Evolutionary conservation across 2,888 invertebrate genomes (phyloP), one percentile per base, ranked within the genome.

Genomic region (Diplolepis rosae): DNA sequence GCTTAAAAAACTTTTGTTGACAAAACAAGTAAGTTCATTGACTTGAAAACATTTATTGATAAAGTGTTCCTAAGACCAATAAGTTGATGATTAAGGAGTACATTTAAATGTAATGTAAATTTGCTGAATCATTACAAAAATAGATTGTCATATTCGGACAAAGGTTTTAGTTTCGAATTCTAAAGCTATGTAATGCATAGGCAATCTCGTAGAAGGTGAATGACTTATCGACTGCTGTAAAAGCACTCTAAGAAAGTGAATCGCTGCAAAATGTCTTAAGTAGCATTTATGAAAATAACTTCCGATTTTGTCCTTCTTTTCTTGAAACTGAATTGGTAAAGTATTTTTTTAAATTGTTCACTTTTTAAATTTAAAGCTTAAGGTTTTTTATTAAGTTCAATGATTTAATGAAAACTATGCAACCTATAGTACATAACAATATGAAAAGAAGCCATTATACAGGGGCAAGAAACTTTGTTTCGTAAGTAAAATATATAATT

Each of bases 191-290:
- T 32, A 22, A 22, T 35, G 56, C 24, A 24, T 61, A 39, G n/a
- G 6, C 24, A 39, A 45, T 32, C 32, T 7, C 5, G 1, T 7
- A 18, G n/a, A 61, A 61, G 61, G 61, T 61, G 39, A 61, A 61
- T 61, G 39, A 39, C 61, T 39, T 56, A 56, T 35, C 24, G 56
- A 56, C 35, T 56, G 56, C 35, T 9, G 56, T 24, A n/a, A 35
- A 9, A 45, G 22, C 11, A 48, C 18, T 66, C 11, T 4, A 30
- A 27, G 15, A 66, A 24, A 18, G 27, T 45, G 28, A 32, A 45
- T 30, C 42, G 9, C 4, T 9, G 27, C 45, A 65, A 65, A 11
- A 39, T 65, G 65, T 18, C 5, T 13, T 4, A 27, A 61, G 6
- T 28, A 52, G n/a, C 51, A 30, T 30, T 52, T 13, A 6, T 13